Evolutionary conservation across 2,113 vertebrate genomes (phyloP), one percentile per base, ranked within the genome.

Genomic region (Pardalotus punctatus): DNA sequence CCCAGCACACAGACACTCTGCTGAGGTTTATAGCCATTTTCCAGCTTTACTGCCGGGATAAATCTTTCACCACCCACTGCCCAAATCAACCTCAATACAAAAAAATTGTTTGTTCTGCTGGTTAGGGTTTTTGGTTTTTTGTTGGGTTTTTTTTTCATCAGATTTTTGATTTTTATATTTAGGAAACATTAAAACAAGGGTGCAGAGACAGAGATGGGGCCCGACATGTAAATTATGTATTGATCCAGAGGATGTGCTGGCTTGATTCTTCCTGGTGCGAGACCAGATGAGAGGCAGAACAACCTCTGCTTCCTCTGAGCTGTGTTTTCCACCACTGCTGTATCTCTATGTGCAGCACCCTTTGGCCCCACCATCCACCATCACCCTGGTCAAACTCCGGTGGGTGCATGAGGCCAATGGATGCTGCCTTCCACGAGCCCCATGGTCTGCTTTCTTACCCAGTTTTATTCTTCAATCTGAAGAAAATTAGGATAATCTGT

Each of bases 1-100:
- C 94, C 96, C 88, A 70, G 91, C 92, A 21, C 88, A 92, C 73
- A 95, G 95, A 73, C 94, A 90, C 76, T 96, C 89, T 24, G 72
- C 93, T 69, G 61, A 93, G 94, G 86, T 96, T 95, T 96, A 97
- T 96, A 91, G 90, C 93, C 95, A 92, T 95, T 96, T 96, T 71
- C 93, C 93, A 94, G 85, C 83, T 96, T 97, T 96, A 97, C 86
- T 94, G 76, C 94, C 48, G 8, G 86, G 89, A 97, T 96, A 96
- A 97, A 97, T 97, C 96, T 96, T 84, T 87, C 91, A 86, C 93
- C 77, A 91, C 89, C 86, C 69, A 11, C 89, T 95, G 89, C 57
- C 94, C 95, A 95, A 45, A 90, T 93, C 94, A 96, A 78, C 88
- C 79, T 81, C 53, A 72, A 71, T 64, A 83, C 64, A 67, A 83